A percentile compares a stretch with the other conserved stretches of the same genome.
These are phyloP conservation scores for Caenorhabditis sp. DNA, from an alignment of 2,888 invertebrate species.

Conservation along the genomic window DNA sequence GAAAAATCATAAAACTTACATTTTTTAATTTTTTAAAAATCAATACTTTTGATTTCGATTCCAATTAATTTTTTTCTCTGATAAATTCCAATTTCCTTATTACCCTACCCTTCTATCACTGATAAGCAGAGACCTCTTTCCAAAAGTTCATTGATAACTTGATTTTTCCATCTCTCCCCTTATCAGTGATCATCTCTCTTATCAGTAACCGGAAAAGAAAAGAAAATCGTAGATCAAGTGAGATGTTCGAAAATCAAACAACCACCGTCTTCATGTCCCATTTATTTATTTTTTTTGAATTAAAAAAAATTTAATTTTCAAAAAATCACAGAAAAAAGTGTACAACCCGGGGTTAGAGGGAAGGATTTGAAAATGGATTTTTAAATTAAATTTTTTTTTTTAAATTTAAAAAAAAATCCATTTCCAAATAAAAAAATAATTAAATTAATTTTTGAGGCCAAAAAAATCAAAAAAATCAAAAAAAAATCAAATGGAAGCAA, in stretches of 20 bases:
- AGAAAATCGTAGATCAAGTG: background rate
- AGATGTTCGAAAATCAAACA: conserved; percentile 52
- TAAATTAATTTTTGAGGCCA: background rate
- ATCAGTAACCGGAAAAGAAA: background rate
- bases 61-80: too few species aligned
- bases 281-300: background rate
- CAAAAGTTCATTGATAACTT: conserved; percentile 38
- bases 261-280: conserved; percentile 7
- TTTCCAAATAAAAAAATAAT: background rate
- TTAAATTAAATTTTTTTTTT: background rate
- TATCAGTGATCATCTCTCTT: background rate
- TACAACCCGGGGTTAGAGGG: too few species aligned
- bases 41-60: background rate
- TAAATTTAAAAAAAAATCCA: background rate
- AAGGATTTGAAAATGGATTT: too few species aligned
- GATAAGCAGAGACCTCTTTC: background rate
- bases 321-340: too few species aligned
- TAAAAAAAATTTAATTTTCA: background rate
- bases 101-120: too few species aligned
- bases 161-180: too few species aligned
- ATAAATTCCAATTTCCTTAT: too few species aligned
- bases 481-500: too few species aligned
- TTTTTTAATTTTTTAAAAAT: too few species aligned
- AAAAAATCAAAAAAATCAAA: too few species aligned
- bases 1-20: too few species aligned